Base-by-base conservation (phyloP, 2,113 vertebrate genomes). In the Suricata suricatta region DNA sequence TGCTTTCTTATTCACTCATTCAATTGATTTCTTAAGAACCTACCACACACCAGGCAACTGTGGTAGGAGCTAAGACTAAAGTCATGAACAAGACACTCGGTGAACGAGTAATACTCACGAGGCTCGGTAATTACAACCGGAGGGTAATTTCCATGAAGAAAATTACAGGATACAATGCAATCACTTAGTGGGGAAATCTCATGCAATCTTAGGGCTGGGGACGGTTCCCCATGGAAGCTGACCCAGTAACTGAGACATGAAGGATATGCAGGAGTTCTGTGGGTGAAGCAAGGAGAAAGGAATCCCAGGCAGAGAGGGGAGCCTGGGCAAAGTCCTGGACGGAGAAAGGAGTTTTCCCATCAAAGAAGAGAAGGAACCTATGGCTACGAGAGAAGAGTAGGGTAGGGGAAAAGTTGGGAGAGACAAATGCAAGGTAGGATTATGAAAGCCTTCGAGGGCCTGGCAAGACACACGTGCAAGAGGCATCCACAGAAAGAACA, bases 161-260 rank as follows among this genome's bases (percentile, higher is more conserved):
- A 96, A 97, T 83, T 82, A 95, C 14, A 89, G n/a, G 52, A 93
- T 83, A 74, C 31, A 71, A 91, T 21, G 1, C 2, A 71, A 96
- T 64, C 38, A 88, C 74, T 96, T 93, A 93, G 63, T 63, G 92
- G 88, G 57, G 47, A 92, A 96, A 89, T n/a, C 77, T 96, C 79
- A 79, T 91, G 68, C 41, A 88, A 93, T 79, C 82, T 93, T 38
- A 44, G 27, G 25, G 47, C 16, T 68, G 27, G n/a, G 38, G 41
- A 47, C 72, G 33, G 92, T 21, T 90, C 64, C 50, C 33, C 92
- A 84, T 80, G 83, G 68, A 93, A 95, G 69, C 12, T 71, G 93
- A 72, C 69, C 25, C 81, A 63, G 92, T 38, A 64, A 72, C 25
- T 10, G 38, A 92, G 38, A 95, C 74, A 23, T 52, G 74, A 92